phyloP scores from a whole-genome alignment of 1,140 invertebrate genomes.

The Saccostrea glomerata region DNA sequence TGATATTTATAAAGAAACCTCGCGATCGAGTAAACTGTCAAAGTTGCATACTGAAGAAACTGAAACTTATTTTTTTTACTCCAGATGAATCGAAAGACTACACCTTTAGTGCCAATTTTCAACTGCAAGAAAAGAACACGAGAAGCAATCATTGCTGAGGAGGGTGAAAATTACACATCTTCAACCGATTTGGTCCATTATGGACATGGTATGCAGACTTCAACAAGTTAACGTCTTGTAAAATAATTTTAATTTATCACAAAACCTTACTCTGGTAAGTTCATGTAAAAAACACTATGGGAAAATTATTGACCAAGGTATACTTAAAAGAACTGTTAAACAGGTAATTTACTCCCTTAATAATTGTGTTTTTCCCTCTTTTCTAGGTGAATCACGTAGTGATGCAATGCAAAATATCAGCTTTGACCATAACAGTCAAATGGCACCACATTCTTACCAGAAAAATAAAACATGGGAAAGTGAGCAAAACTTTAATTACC shows the following conservation, averaged over 20 bases:
- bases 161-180: background rate
- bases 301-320: no score
- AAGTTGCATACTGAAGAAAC: background rate
- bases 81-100: background rate
- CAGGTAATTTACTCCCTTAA: no score
- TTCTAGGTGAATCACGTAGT: background rate
- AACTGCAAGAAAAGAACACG: constrained; percentile 7
- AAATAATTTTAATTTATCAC: no score
- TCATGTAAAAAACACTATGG: no score
- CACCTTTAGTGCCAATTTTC: background rate
- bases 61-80: background rate
- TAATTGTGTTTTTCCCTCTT: background rate
- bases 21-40: background rate
- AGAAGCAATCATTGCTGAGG: constrained; percentile 9
- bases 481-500: background rate
- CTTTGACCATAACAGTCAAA: background rate
- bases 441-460: background rate
- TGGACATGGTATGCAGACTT: background rate
- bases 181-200: background rate
- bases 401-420: background rate
- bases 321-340: no score
- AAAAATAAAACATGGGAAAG: background rate
- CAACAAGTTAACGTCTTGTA: background rate
- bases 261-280: no score
- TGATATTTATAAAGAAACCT: no score